Evolutionary conservation across 2,888 invertebrate genomes (phyloP).

Genomic region (Dioctria rufipes): DNA sequence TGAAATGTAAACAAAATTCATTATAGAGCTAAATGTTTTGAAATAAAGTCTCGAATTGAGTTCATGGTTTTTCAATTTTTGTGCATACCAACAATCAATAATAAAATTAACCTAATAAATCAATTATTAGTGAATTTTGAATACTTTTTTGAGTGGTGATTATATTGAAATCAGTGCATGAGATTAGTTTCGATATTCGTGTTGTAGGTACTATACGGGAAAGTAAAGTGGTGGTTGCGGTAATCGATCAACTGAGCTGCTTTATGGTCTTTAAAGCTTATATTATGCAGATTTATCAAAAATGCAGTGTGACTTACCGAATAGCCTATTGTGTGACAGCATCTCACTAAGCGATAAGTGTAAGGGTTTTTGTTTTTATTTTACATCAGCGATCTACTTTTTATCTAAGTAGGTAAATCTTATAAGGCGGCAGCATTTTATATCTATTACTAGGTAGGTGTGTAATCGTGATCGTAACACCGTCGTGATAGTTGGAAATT

Average conservation of each 20-base stretch:
- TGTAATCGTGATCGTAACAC: no score
- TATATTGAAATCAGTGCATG: constrained; percentile 18
- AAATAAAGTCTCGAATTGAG: constrained; percentile 19
- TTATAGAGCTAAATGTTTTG: neutral
- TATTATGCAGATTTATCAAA: constrained; percentile 49
- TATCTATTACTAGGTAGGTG: no score
- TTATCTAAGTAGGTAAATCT: no score
- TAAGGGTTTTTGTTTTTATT: constrained; percentile 57
- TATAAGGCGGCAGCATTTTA: no score
- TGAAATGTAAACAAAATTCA: constrained; percentile 39
- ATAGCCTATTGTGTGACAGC: constrained; percentile 63
- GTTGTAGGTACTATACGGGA: neutral
- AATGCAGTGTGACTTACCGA: constrained; percentile 65
- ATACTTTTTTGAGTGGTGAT: neutral
- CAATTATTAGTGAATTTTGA: no score
- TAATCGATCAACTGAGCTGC: constrained; percentile 1
- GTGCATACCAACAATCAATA: neutral
- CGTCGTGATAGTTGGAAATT: no score
- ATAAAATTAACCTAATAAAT: no score
- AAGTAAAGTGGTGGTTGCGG: neutral
- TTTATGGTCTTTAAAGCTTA: neutral
- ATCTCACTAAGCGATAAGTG: constrained; percentile 64
- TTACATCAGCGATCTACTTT: neutral
- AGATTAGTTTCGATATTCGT: neutral
- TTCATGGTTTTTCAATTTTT: constrained; percentile 28